Conservation (phyloP, 2,113 vertebrate species). For the Eolophus roseicapilla region DNA sequence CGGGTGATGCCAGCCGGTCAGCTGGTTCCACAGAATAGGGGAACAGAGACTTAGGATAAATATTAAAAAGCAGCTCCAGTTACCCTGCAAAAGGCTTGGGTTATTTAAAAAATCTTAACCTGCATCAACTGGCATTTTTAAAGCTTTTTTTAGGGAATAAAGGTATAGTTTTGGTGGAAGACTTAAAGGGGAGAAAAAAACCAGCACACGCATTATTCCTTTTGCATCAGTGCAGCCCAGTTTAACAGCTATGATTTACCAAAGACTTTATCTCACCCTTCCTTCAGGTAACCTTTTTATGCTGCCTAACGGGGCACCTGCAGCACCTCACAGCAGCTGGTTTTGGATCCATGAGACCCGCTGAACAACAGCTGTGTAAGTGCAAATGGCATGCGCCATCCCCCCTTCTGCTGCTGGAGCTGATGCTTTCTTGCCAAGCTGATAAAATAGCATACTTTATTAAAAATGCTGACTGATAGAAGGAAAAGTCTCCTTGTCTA, state of each 20-base stretch:
- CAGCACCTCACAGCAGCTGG: neutral
- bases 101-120: neutral
- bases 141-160: neutral
- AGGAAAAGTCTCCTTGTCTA: neutral
- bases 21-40: neutral
- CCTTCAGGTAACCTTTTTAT: neutral
- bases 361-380: neutral
- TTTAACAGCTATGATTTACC: neutral
- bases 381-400: neutral
- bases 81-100: neutral
- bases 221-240: neutral
- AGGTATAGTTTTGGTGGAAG: neutral
- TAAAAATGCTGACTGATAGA: neutral
- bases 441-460: neutral
- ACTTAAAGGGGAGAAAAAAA: neutral
- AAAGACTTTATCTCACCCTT: neutral
- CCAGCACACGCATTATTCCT: neutral
- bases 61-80: neutral
- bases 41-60: neutral
- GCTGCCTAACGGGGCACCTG: neutral
- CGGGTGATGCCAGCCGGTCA: slow-evolving; percentile 5
- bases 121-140: neutral
- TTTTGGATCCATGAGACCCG: neutral
- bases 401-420: neutral
- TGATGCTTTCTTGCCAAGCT: neutral